A percentile compares a stretch with the other conserved stretches of the same genome.
Conservation (phyloP, 2,113 vertebrate genomes). For the Pristiophorus japonicus region DNA sequence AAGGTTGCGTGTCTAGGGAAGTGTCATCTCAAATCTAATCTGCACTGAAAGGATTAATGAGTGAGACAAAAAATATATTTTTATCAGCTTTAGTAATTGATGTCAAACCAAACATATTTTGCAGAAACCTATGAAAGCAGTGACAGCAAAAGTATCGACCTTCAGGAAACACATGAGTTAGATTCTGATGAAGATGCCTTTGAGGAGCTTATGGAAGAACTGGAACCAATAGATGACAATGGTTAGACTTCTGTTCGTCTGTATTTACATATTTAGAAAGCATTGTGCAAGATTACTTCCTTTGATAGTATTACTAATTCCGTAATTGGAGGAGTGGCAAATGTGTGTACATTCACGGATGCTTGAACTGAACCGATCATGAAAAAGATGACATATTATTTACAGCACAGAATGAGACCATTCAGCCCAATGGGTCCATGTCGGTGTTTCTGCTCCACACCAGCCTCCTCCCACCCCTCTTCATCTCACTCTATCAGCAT, state of each 20-base stretch:
- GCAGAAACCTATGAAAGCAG: background rate
- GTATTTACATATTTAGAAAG: background rate
- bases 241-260: background rate
- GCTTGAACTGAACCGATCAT: background rate
- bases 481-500: background rate
- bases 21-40: background rate
- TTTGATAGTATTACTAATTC: background rate
- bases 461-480: background rate
- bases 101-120: background rate
- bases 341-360: background rate
- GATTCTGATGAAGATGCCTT: background rate
- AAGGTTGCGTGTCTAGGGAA: background rate
- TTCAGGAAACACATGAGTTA: background rate
- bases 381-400: background rate
- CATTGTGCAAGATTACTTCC: background rate
- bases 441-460: background rate
- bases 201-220: background rate
- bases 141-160: background rate
- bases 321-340: background rate
- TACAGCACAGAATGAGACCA: background rate
- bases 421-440: background rate
- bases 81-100: background rate
- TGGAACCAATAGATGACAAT: background rate
- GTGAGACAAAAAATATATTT: background rate
- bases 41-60: background rate